phyloP scores from a whole-genome alignment of 2,888 invertebrate genomes.

The Heteromurus nitidus region DNA sequence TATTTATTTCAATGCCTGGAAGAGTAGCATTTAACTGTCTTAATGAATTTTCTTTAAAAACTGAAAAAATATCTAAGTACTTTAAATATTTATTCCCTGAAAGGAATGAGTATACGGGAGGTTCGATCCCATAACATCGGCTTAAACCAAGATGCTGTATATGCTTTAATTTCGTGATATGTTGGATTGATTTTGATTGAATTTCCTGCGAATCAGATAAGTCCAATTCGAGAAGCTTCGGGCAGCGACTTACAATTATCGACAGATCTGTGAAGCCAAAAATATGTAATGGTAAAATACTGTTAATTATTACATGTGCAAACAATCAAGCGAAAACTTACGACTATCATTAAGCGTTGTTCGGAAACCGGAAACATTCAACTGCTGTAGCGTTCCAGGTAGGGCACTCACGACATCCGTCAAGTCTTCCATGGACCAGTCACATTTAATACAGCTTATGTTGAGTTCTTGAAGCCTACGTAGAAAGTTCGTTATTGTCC shows the following conservation, averaged over 20 bases:
- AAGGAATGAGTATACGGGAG: constrained; percentile 81
- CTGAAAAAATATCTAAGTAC: constrained; percentile 89
- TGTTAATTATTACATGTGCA: not conserved
- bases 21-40: constrained; percentile 78
- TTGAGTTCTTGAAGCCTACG: constrained; percentile 83
- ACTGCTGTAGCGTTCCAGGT: constrained; percentile 81
- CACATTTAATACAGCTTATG: constrained; percentile 82
- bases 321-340: too few relatives aligned
- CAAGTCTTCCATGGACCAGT: constrained; percentile 76
- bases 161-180: constrained; percentile 78
- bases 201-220: constrained; percentile 89
- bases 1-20: constrained; percentile 82
- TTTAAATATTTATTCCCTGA: constrained; percentile 81
- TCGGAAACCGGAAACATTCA: constrained; percentile 90
- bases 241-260: constrained; percentile 81
- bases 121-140: constrained; percentile 87
- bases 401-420: constrained; percentile 80
- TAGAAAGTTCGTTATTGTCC: too few relatives aligned
- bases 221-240: constrained; percentile 87
- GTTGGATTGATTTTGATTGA: constrained; percentile 80
- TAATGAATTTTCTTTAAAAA: constrained; percentile 81
- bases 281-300: too few relatives aligned
- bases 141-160: constrained; percentile 85
- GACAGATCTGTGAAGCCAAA: constrained; percentile 80
- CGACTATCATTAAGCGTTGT: constrained; percentile 84